A percentile compares a stretch with the other conserved stretches of the same genome.
Evolutionary conservation across 2,797 vertebrate genomes (phyloP).

Genomic region (Manis pentadactyla): DNA sequence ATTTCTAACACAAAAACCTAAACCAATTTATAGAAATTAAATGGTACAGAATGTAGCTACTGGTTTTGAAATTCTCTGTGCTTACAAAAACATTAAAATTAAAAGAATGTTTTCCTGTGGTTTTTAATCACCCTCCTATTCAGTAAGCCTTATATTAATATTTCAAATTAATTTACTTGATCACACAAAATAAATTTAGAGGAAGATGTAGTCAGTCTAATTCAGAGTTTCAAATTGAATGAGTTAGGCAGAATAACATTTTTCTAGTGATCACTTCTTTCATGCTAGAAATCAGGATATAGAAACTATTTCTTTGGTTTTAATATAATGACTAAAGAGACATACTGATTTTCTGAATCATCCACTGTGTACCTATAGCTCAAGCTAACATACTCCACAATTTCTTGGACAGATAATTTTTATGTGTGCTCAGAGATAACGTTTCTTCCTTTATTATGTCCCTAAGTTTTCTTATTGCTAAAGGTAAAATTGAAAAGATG

Average conservation of each 20-base stretch:
- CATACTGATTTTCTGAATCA: neutral
- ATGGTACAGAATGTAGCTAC: neutral
- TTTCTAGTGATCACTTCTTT: neutral
- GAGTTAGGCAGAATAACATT: neutral
- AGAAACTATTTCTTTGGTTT: neutral
- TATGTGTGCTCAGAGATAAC: neutral
- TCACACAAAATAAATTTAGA: neutral
- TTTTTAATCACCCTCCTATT: neutral
- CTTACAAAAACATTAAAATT: neutral
- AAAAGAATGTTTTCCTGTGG: neutral
- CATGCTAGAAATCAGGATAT: neutral
- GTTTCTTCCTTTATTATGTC: neutral
- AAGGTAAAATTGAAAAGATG: neutral
- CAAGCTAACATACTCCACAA: neutral
- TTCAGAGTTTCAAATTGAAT: neutral
- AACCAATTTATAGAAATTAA: neutral
- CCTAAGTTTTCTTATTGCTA: conserved; percentile 9
- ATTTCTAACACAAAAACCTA: neutral
- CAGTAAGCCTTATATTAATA: neutral
- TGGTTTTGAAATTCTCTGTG: neutral
- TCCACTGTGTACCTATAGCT: neutral
- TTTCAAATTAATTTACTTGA: conserved; percentile 19
- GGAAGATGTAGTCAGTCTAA: neutral
- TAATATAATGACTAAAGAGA: neutral
- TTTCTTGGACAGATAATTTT: neutral